phyloP scores from a whole-genome alignment of 2,113 vertebrate genomes.

The Paracanthobrama guichenoti region DNA sequence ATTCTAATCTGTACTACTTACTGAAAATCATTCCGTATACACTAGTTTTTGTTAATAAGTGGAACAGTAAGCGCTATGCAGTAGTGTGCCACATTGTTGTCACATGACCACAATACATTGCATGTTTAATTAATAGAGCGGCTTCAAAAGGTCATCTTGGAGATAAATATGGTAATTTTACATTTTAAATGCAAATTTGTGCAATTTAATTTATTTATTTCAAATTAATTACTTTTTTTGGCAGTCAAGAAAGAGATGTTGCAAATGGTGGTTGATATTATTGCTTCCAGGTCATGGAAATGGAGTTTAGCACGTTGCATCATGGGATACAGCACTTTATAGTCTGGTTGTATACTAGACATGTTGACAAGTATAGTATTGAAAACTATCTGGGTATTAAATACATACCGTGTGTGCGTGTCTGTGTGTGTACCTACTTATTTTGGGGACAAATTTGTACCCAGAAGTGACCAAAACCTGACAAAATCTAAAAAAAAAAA shows the following conservation, averaged over 20 bases:
- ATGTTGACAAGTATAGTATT: neutral
- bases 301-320: neutral
- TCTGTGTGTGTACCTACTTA: too few relatives aligned
- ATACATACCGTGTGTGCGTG: too few relatives aligned
- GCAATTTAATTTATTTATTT: neutral
- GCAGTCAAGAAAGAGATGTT: neutral
- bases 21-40: neutral
- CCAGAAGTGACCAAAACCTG: too few relatives aligned
- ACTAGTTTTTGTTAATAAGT: neutral
- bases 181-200: slow-evolving; percentile 1
- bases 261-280: too few relatives aligned
- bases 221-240: neutral
- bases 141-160: slow-evolving; percentile 4
- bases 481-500: too few relatives aligned
- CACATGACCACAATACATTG: neutral
- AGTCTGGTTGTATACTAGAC: neutral
- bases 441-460: too few relatives aligned
- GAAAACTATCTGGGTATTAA: neutral
- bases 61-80: neutral
- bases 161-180: neutral
- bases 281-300: neutral
- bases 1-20: neutral
- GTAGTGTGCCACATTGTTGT: neutral
- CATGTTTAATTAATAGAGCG: neutral
- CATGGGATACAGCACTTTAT: neutral